phyloP scores from a whole-genome alignment of 2,888 invertebrate genomes.

The Tetragnatha montana region DNA sequence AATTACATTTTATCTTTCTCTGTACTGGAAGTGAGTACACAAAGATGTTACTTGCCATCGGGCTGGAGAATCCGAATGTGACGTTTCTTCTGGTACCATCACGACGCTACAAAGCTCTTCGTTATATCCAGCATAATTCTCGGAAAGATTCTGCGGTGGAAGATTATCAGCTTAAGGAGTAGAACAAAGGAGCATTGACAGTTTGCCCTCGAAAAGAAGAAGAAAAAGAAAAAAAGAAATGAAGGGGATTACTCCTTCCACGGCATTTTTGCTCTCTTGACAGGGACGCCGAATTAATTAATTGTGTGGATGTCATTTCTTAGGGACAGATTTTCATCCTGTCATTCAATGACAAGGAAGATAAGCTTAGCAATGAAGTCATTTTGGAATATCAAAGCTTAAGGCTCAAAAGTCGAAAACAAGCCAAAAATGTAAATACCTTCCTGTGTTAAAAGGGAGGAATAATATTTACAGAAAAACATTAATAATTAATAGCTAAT shows the following conservation, averaged over 20 bases:
- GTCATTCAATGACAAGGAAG: too few relatives aligned
- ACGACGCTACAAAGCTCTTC: slow-evolving; percentile 1
- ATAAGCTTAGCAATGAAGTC: too few relatives aligned
- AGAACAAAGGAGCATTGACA: slow-evolving; percentile 45
- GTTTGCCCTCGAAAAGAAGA: slow-evolving; percentile 9
- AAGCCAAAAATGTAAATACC: too few relatives aligned
- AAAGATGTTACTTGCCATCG: too few relatives aligned
- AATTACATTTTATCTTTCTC: too few relatives aligned
- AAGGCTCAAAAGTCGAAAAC: too few relatives aligned
- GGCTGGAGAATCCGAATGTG: neutral
- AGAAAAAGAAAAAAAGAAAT: neutral
- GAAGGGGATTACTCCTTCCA: slow-evolving; percentile 35
- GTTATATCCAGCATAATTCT: slow-evolving; percentile 33
- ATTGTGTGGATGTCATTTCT: neutral
- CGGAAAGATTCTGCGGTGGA: slow-evolving; percentile 33
- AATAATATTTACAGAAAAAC: too few relatives aligned
- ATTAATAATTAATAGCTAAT: too few relatives aligned
- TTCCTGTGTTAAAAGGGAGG: too few relatives aligned
- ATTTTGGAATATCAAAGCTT: too few relatives aligned
- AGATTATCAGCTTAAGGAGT: slow-evolving; percentile 52
- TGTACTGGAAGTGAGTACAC: too few relatives aligned
- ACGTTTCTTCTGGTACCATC: neutral
- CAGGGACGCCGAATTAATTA: slow-evolving; percentile 35
- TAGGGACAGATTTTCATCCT: neutral
- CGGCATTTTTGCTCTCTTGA: slow-evolving; percentile 8